These are phyloP conservation scores for Sitta europaea DNA, from an alignment of 2,113 vertebrate species.

Conservation along the genomic window DNA sequence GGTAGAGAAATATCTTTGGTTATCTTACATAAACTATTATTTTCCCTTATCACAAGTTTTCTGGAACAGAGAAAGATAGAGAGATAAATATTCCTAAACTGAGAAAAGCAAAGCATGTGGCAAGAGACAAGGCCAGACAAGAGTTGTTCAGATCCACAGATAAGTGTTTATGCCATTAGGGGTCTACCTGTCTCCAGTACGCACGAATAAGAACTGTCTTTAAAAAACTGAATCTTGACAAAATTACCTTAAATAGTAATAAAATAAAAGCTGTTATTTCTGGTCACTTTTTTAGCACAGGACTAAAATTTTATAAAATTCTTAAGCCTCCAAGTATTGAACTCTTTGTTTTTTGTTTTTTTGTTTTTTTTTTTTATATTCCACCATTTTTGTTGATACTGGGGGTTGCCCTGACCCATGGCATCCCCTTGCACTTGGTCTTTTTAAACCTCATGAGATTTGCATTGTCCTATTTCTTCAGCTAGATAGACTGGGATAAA, in stretches of 20 bases:
- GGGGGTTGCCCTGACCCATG: too few species aligned
- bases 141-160: not conserved
- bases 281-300: not conserved
- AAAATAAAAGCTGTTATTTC: not conserved
- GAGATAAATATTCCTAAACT: not conserved
- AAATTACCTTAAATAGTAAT: not conserved
- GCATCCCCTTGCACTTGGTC: fast-evolving
- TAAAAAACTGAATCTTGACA: not conserved
- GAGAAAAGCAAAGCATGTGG: not conserved
- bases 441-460: not conserved
- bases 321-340: not conserved
- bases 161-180: not conserved
- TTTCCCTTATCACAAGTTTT: not conserved
- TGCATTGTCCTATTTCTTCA: not conserved
- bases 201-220: not conserved
- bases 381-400: not conserved
- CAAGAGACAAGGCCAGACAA: not conserved
- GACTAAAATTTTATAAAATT: not conserved
- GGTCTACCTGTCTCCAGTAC: not conserved
- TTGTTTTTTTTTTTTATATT: not conserved
- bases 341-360: too few species aligned
- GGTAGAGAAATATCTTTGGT: not conserved
- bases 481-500: not conserved
- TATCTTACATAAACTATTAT: not conserved
- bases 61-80: not conserved